Conservation (phyloP, 2,797 vertebrate genomes). For the Microcaecilia unicolor region DNA sequence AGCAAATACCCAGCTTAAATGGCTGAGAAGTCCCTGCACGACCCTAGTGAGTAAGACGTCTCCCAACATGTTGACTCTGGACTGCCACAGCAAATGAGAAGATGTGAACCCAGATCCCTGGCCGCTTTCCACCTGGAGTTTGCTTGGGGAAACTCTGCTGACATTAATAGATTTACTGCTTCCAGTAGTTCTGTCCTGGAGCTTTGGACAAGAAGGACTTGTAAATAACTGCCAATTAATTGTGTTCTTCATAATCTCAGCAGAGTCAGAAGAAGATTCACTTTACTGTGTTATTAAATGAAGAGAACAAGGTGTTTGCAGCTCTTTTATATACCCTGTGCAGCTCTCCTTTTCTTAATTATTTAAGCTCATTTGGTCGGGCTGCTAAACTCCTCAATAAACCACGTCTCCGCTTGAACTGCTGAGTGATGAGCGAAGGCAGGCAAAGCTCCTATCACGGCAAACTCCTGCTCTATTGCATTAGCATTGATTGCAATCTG, state of each 20-base stretch:
- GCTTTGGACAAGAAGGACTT: constrained; percentile 13
- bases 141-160: not conserved
- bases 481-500: constrained; percentile 1
- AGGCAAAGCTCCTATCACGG: not conserved
- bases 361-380: constrained; percentile 8
- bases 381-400: not conserved
- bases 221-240: constrained; percentile 35
- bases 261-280: constrained; percentile 19
- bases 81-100: too few species aligned
- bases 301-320: not conserved
- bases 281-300: constrained; percentile 23
- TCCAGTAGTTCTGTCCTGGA: constrained; percentile 1
- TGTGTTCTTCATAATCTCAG: constrained; percentile 28
- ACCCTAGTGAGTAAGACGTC: too few species aligned
- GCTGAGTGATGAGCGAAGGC: not conserved
- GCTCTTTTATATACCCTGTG: too few species aligned
- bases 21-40: too few species aligned
- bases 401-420: not conserved
- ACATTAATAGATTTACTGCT: not conserved
- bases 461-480: constrained; percentile 1
- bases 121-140: too few species aligned
- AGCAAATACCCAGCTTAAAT: too few species aligned
- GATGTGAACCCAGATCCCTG: too few species aligned
- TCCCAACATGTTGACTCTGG: too few species aligned
- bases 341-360: constrained; percentile 12